phyloP scores from a whole-genome alignment of 2,888 invertebrate genomes.

The Nematopogon swammerdamellus region DNA sequence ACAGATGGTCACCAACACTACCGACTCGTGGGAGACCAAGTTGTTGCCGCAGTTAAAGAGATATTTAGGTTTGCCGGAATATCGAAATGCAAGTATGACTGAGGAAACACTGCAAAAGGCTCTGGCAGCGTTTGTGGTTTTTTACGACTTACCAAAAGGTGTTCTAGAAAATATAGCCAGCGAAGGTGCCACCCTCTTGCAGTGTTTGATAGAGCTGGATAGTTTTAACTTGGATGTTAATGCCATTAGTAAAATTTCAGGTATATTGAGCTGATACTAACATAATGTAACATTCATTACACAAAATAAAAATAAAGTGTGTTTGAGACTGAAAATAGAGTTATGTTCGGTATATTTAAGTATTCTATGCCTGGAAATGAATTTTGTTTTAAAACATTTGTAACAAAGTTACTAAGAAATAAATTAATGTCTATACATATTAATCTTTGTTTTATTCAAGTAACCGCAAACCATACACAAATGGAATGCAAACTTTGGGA shows the following conservation, averaged over 20 bases:
- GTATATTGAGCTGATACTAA: slow-evolving; percentile 4
- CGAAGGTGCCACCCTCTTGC: slow-evolving; percentile 20
- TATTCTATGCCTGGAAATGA: too few species aligned
- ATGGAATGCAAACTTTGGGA: too few species aligned
- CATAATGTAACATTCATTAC: background rate
- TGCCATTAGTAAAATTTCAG: slow-evolving; percentile 19
- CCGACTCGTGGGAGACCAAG: slow-evolving; percentile 55
- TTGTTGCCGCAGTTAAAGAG: slow-evolving; percentile 39
- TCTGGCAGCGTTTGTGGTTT: slow-evolving; percentile 53
- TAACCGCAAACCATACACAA: too few species aligned
- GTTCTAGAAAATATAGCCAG: slow-evolving; percentile 21
- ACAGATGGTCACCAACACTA: slow-evolving; percentile 48
- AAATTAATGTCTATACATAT: too few species aligned
- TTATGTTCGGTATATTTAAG: too few species aligned
- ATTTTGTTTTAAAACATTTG: too few species aligned
- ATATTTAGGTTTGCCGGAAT: slow-evolving; percentile 45
- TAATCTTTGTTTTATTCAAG: too few species aligned
- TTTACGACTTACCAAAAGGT: slow-evolving; percentile 54
- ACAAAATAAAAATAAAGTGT: slow-evolving; percentile 1
- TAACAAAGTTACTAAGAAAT: too few species aligned
- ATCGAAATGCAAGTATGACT: slow-evolving; percentile 21
- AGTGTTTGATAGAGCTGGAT: slow-evolving; percentile 20
- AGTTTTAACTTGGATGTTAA: slow-evolving; percentile 18
- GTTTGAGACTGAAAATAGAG: too few species aligned
- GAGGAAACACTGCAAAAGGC: slow-evolving; percentile 32